Evolutionary conservation across 2,888 invertebrate genomes (phyloP).

Genomic region (Orchesella flavescens): DNA sequence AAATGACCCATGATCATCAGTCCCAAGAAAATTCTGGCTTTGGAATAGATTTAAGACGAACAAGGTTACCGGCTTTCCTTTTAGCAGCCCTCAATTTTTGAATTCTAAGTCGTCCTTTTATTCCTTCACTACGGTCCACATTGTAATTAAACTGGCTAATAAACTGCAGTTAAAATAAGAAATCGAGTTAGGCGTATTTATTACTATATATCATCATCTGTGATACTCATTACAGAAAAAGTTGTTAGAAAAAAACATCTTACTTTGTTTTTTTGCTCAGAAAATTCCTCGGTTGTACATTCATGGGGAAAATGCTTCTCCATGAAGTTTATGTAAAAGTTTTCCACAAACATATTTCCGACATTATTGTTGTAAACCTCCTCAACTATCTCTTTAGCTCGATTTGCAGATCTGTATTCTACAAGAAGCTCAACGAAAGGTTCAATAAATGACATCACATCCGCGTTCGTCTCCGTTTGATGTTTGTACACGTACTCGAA

Average conservation of each 20-base stretch:
- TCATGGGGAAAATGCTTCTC: constrained; percentile 48
- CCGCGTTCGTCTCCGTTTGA: constrained; percentile 41
- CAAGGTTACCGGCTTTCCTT: background rate
- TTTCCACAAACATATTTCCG: constrained; percentile 60
- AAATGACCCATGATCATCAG: too few relatives aligned
- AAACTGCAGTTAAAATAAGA: background rate
- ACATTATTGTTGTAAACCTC: constrained; percentile 37
- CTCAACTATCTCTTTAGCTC: constrained; percentile 57
- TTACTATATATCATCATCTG: background rate
- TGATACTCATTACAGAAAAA: too few relatives aligned
- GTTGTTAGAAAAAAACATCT: background rate
- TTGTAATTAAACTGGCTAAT: too few relatives aligned
- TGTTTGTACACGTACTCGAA: constrained; percentile 50
- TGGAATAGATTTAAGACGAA: background rate
- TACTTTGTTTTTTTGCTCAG: constrained; percentile 5
- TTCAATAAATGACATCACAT: constrained; percentile 64
- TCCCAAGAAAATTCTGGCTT: constrained; percentile 1
- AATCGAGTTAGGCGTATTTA: too few relatives aligned
- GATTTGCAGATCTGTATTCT: constrained; percentile 26
- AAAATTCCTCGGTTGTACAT: background rate
- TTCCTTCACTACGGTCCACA: background rate
- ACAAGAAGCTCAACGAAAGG: constrained; percentile 64
- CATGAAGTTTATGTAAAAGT: constrained; percentile 59
- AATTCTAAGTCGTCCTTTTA: background rate
- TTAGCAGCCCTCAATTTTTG: background rate